Base-by-base conservation (phyloP, 2,113 vertebrate species). In the Zosterops hypoxanthus region DNA sequence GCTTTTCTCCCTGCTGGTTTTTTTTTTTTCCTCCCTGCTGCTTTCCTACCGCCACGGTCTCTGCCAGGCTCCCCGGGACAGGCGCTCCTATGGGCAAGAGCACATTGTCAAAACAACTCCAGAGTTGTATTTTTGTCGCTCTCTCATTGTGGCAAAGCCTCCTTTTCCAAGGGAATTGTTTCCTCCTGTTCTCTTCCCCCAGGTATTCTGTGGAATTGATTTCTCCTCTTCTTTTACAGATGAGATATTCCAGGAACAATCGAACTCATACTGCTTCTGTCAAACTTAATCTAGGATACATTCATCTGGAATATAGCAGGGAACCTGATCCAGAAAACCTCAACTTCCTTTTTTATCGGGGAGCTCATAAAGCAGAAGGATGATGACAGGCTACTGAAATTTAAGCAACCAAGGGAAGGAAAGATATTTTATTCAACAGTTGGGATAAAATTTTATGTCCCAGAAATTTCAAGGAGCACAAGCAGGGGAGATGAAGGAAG, bases 201-300 rank as follows among this genome's bases (percentile, higher is more conserved):
- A 59, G 82, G 73, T 90, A 72, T 91, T 88, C 70, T 47, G 73
- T 20, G 78, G 85, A 36, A 91, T 86, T 95, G 95, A 84, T 96
- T 95, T 96, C 61, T 95, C 64, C 68, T 86, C 86, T 87, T 79
- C 42, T 92, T 95, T 96, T 93, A 95, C 90, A 91, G 86, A 91
- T 96, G 95, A 96, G 92, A 81, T 78, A 95, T 95, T 95, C 73
- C 73, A 93, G 92, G 91, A 94, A 83, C 92, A 91, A 90, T 96
- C 8, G 2, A 93, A 90, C 55, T 72, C 44, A 77, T 82, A 90
- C 86, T 73, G 88, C 89, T 95, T 77, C 95, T 95, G 93, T 94
- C 94, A 95, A 88, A 85, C 82, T 95, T 80, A 44, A 93, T 95
- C 94, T 87, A 31, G 53, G 73, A 66, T 36, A 53, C 92, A 79